A percentile compares a stretch with the other conserved stretches of the same genome.
These are phyloP conservation scores for Ellobius talpinus DNA, from an alignment of 2,113 vertebrate genomes.

Conservation along the genomic window DNA sequence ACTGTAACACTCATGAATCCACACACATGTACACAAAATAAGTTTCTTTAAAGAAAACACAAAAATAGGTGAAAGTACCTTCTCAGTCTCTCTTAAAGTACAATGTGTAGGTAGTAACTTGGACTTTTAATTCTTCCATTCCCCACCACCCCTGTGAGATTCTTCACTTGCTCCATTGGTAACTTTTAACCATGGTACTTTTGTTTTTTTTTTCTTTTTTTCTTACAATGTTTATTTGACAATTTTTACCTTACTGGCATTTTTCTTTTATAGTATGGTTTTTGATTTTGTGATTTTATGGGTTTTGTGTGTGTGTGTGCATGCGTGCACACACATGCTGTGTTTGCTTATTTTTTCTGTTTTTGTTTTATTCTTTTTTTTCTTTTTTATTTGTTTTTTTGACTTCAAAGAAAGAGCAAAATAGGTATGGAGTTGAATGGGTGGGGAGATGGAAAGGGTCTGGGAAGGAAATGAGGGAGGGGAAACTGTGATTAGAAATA, in stretches of 20 bases:
- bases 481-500: not conserved
- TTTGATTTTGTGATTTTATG: not conserved
- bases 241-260: not conserved
- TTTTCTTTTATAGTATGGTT: not conserved
- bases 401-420: not conserved
- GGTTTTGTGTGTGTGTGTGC: not conserved
- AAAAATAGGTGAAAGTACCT: not conserved
- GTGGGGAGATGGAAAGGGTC: not conserved
- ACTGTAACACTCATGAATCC: not conserved
- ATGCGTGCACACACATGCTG: not conserved
- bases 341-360: not conserved
- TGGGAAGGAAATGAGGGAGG: not conserved
- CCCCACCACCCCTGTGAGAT: not conserved
- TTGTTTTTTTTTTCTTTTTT: not conserved
- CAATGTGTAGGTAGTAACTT: not conserved
- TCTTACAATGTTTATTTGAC: not conserved
- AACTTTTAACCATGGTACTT: no score
- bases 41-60: not conserved
- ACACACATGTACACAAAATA: not conserved
- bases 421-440: not conserved
- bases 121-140: not conserved
- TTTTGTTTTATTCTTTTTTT: not conserved
- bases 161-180: not conserved
- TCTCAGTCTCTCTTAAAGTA: not conserved
- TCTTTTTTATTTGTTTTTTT: not conserved